Percentiles rank a stretch among this genome's conserved stretches.
These are phyloP conservation scores for Orbicella faveolata DNA, from an alignment of 64 coral and sea anemone genomes.

Conservation along the genomic window DNA sequence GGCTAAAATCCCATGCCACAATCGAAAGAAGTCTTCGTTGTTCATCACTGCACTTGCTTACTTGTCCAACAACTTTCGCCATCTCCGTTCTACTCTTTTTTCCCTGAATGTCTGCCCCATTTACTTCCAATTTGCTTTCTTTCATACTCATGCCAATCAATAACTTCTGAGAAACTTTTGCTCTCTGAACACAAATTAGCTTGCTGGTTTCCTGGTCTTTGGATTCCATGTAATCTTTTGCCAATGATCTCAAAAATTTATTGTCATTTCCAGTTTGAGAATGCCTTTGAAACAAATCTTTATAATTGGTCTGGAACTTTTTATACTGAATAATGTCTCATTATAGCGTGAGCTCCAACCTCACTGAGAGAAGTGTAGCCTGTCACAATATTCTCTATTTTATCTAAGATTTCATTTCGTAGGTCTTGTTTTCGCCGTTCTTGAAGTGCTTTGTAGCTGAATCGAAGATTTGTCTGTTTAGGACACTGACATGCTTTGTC, in stretches of 20 bases:
- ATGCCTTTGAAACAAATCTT: too few species aligned
- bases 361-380: too few species aligned
- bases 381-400: too few species aligned
- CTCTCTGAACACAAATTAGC: neutral
- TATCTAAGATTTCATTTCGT: too few species aligned
- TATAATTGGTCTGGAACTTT: too few species aligned
- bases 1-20: neutral
- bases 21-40: slow-evolving; percentile 13
- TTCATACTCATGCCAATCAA: slow-evolving; percentile 7
- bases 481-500: too few species aligned
- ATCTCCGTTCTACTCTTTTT: neutral
- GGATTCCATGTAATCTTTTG: neutral
- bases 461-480: too few species aligned
- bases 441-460: too few species aligned
- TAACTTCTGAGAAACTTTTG: neutral
- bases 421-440: too few species aligned
- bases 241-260: neutral
- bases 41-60: neutral
- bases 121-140: neutral
- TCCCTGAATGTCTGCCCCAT: neutral
- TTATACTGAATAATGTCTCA: too few species aligned
- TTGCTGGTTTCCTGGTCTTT: neutral
- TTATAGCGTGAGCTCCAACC: too few species aligned
- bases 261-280: neutral
- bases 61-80: neutral